phyloP scores from a whole-genome alignment of 1,140 invertebrate species.

The Cecropterus lyciades region DNA sequence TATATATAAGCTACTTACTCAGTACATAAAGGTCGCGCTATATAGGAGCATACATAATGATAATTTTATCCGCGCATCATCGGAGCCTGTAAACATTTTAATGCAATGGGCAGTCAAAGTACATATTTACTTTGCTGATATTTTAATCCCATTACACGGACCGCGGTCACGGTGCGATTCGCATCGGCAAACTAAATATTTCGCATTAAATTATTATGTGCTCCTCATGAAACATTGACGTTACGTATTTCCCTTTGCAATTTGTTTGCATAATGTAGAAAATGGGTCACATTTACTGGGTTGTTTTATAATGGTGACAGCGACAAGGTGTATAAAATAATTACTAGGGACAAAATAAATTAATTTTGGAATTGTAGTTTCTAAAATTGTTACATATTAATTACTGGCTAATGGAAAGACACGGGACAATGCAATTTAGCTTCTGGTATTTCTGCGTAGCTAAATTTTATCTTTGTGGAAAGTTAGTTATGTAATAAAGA shows the following conservation, averaged over 20 bases:
- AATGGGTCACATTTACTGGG: constrained; percentile 27
- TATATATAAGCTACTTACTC: too few species aligned
- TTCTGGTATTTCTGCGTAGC: too few species aligned
- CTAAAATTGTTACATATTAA: too few species aligned
- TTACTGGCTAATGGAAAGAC: too few species aligned
- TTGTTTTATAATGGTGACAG: neutral
- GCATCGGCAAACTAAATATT: constrained; percentile 36
- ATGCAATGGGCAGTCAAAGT: constrained; percentile 31
- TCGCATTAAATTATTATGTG: constrained; percentile 33
- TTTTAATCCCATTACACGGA: constrained; percentile 37
- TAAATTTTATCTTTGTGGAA: too few species aligned
- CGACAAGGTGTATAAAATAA: too few species aligned
- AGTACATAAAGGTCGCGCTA: neutral
- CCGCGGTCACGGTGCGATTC: constrained; percentile 24
- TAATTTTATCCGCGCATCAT: constrained; percentile 15
- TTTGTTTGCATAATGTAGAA: constrained; percentile 21
- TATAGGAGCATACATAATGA: constrained; percentile 15
- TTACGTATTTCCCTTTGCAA: constrained; percentile 21
- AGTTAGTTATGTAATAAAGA: too few species aligned
- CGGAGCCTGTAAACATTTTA: constrained; percentile 27
- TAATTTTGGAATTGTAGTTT: too few species aligned
- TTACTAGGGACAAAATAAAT: too few species aligned
- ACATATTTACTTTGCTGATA: constrained; percentile 33
- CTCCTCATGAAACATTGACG: constrained; percentile 18
- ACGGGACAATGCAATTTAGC: too few species aligned